Conservation (phyloP, 2,888 invertebrate species). For the Chloroclystis v-ata region DNA sequence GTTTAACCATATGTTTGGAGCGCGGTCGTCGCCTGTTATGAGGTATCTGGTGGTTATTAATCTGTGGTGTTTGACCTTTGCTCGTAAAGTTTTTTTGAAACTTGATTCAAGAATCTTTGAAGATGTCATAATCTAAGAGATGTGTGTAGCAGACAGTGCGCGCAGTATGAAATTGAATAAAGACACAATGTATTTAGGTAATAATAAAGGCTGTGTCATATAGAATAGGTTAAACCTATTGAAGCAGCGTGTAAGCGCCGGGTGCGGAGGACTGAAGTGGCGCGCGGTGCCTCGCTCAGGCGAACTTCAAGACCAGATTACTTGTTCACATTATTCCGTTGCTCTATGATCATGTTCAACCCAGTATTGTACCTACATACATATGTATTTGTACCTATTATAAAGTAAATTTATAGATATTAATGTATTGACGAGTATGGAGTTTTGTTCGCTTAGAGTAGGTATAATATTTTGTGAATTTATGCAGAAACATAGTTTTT, state of each 20-base stretch:
- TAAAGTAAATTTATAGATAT: constrained; percentile 69
- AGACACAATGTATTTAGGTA: constrained; percentile 43
- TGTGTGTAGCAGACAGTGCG: constrained; percentile 21
- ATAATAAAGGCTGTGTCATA: constrained; percentile 63
- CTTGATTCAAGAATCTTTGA: constrained; percentile 1
- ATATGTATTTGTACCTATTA: constrained; percentile 64
- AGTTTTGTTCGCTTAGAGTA: constrained; percentile 75
- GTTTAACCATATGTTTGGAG: too few species aligned
- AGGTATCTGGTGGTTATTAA: too few species aligned
- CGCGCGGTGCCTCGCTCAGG: constrained; percentile 12
- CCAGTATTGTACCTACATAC: constrained; percentile 43
- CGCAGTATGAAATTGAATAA: constrained; percentile 33
- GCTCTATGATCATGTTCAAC: constrained; percentile 27
- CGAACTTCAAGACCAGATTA: constrained; percentile 12
- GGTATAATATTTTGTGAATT: constrained; percentile 75
- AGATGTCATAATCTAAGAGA: constrained; percentile 13
- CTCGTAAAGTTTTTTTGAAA: neutral
- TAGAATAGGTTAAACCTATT: constrained; percentile 48
- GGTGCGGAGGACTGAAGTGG: constrained; percentile 16
- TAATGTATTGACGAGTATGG: constrained; percentile 67
- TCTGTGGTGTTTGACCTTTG: neutral
- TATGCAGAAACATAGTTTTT: constrained; percentile 77
- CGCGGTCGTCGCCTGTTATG: too few species aligned
- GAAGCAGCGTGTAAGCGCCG: constrained; percentile 34
- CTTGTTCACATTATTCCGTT: constrained; percentile 19